Conservation (phyloP, 2,797 vertebrate genomes). For the Sarcophilus harrisii region DNA sequence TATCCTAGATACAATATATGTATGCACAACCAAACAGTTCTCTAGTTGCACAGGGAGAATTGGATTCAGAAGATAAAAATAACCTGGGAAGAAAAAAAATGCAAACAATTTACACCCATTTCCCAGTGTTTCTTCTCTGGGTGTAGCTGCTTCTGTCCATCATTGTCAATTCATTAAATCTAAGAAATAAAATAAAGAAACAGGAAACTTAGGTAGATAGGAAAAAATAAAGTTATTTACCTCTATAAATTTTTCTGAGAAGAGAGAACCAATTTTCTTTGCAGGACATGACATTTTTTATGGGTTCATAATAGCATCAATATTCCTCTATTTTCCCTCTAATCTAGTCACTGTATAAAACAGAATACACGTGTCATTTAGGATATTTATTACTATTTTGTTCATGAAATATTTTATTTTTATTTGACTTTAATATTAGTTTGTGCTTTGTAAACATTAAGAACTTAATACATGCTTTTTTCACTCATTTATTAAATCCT, state of each 20-base stretch:
- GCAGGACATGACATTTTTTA: neutral
- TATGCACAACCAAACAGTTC: too few species aligned
- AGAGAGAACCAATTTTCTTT: neutral
- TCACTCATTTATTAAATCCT: neutral
- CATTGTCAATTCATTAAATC: neutral
- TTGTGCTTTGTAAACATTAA: neutral
- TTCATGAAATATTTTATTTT: neutral
- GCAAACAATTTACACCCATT: too few species aligned
- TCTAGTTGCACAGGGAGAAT: too few species aligned
- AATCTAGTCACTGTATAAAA: neutral
- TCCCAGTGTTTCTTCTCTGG: too few species aligned
- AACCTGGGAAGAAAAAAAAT: too few species aligned
- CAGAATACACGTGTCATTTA: neutral
- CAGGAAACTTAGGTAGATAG: neutral
- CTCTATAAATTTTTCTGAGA: neutral
- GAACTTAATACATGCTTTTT: neutral
- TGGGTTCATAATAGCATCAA: neutral
- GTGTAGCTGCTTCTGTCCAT: too few species aligned
- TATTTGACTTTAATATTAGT: neutral
- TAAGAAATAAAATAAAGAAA: neutral
- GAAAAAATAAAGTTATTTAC: neutral
- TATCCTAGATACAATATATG: too few species aligned
- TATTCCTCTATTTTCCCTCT: neutral
- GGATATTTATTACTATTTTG: neutral
- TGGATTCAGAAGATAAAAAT: too few species aligned